Percentiles rank a stretch among this genome's conserved stretches.
Conservation (phyloP, 1,140 invertebrate species). For the Druon quercuslanigerum region DNA sequence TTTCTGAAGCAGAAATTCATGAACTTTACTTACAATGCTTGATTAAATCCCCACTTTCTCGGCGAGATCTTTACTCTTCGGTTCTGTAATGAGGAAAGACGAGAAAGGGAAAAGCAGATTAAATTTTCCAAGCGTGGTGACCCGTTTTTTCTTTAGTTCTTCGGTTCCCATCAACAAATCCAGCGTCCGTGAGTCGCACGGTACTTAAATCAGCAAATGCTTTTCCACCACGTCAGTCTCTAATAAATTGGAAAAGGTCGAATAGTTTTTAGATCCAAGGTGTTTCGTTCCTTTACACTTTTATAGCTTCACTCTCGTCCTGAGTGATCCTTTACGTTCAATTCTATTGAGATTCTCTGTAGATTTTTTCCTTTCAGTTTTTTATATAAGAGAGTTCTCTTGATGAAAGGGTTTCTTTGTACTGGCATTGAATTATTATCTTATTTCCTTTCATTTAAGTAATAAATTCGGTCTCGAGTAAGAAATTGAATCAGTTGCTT, state of each 20-base stretch:
- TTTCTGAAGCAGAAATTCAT: too few relatives aligned
- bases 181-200: slow-evolving; percentile 38
- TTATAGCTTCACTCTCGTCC: neutral
- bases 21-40: too few relatives aligned
- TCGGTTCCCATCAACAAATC: slow-evolving; percentile 45
- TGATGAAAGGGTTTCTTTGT: neutral
- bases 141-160: slow-evolving; percentile 53
- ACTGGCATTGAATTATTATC: too few relatives aligned
- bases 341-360: neutral
- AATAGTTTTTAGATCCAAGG: slow-evolving; percentile 41
- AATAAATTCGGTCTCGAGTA: too few relatives aligned
- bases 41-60: too few relatives aligned
- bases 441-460: too few relatives aligned
- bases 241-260: slow-evolving; percentile 57
- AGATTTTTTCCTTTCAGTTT: neutral
- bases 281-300: slow-evolving; percentile 33
- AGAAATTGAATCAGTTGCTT: too few relatives aligned
- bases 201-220: slow-evolving; percentile 46
- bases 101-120: slow-evolving; percentile 58
- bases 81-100: slow-evolving; percentile 62
- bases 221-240: slow-evolving; percentile 50
- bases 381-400: neutral
- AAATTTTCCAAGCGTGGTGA: slow-evolving; percentile 61
- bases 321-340: slow-evolving; percentile 14
- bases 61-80: slow-evolving; percentile 17